Percentiles rank a stretch among this genome's conserved stretches.
Evolutionary conservation across 2,888 invertebrate genomes (phyloP).

Genomic region (Alcis repandata): DNA sequence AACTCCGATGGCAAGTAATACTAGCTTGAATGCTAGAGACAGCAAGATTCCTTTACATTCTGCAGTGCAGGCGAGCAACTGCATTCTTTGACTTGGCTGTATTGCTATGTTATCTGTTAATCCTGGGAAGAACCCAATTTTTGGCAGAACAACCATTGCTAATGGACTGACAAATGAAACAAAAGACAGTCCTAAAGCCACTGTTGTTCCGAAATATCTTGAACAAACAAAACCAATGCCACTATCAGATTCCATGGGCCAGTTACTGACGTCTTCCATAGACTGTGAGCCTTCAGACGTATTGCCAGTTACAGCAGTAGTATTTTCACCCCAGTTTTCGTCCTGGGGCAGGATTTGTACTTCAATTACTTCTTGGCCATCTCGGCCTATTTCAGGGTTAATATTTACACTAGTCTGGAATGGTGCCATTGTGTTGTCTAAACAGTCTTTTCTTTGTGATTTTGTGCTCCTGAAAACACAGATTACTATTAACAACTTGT

Average conservation of each 20-base stretch:
- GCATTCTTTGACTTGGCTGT: constrained; percentile 89
- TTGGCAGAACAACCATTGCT: constrained; percentile 97
- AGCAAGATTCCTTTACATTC: constrained; percentile 98
- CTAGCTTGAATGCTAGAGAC: constrained; percentile 95
- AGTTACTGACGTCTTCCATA: constrained; percentile 95
- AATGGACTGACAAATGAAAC: constrained; percentile 96
- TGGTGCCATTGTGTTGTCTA: constrained; percentile 91
- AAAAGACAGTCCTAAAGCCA: constrained; percentile 92
- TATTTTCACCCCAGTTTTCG: constrained; percentile 99
- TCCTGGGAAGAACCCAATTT: constrained; percentile 94
- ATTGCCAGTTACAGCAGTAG: constrained; percentile 98
- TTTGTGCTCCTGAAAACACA: constrained; percentile 87
- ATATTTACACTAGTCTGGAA: constrained; percentile 95
- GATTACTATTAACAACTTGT: not conserved
- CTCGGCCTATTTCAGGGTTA: constrained; percentile 90
- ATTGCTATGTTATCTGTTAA: constrained; percentile 89
- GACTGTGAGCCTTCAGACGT: constrained; percentile 98
- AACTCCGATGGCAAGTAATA: constrained; percentile 94
- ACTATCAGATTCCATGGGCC: constrained; percentile 91
- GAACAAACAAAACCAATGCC: constrained; percentile 92
- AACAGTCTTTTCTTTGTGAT: constrained; percentile 88
- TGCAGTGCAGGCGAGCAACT: constrained; percentile 93
- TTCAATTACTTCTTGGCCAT: constrained; percentile 97
- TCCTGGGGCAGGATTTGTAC: constrained; percentile 98
- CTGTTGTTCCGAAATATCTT: constrained; percentile 93